Base-by-base conservation (phyloP, 2,113 vertebrate genomes). In the Copsychus sechellarum region DNA sequence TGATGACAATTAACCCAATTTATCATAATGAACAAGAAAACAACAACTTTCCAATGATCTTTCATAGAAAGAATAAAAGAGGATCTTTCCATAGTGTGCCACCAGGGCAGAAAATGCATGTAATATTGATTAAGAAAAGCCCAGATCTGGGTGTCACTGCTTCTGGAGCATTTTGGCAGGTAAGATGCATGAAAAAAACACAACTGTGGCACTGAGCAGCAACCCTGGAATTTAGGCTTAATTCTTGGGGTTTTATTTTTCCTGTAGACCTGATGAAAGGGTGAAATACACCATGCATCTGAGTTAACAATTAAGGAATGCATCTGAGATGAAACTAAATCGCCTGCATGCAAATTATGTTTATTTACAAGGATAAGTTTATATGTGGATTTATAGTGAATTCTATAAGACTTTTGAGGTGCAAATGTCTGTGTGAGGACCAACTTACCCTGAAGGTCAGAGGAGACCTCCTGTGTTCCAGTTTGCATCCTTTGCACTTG, bases 1-100 rank as follows among this genome's bases (percentile, higher is more conserved):
- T 86, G 38, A 62, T 53, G 18, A 11, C 21, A 92, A 94, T 96
- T 96, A 96, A 97, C 29, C 66, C 43, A 80, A 92, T 95, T 96
- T 91, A 96, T 93, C 17, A 3, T 89, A 92, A 91, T 45, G 34
- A 95, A 73, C 21, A 78, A 53, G 34, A 79, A 43, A 78, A 82
- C 14, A 80, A 45, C 58, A 65, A 38, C 6, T 87, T 95, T 90
- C 33, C 40, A 71, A 33, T 61, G 58, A 86, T 12, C 34, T 80
- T 91, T 83, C 42, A 67, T 12, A 60, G 50, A 83, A 61, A 57
- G 11, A 80, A 91, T 81, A 71, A 28, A 56, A 47, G 5, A 48
- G 1, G 5, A 12, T 50, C 24, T 88, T 87, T 65, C 34, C 5
- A 29, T 48, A 31, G 3, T 38, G 25, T 43, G 28, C 78, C 26